Percentiles rank a stretch among this genome's conserved stretches.
Conservation (phyloP, 2,113 vertebrate species). For the Rhineura floridana region DNA sequence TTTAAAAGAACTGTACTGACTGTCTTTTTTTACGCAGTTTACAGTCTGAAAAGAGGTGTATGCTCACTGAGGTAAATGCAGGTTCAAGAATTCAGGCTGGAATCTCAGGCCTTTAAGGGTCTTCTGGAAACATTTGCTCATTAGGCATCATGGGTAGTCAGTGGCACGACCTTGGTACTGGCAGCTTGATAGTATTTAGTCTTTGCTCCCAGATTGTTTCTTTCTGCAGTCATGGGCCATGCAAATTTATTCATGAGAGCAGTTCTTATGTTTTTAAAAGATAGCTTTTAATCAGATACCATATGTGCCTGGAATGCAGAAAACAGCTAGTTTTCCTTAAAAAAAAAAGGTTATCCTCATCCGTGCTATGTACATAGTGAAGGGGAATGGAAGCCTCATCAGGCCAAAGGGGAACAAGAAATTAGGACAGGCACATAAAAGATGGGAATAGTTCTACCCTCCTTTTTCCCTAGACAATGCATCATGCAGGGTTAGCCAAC, state of each 20-base stretch:
- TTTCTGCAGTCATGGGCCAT: not conserved
- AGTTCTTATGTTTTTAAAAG: not conserved
- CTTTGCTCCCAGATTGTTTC: not conserved
- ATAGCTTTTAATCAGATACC: not conserved
- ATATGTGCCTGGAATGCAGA: not conserved
- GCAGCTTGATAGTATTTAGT: not conserved
- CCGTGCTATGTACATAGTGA: not conserved
- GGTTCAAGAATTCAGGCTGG: too few species aligned
- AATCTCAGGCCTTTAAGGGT: not conserved
- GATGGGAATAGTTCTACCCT: not conserved
- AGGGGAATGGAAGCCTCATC: not conserved
- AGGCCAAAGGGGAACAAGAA: not conserved
- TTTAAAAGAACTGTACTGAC: not conserved
- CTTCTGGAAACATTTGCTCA: not conserved
- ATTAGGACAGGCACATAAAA: not conserved
- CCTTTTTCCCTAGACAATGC: not conserved
- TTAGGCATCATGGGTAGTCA: too few species aligned
- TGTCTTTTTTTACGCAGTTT: not conserved
- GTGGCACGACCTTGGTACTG: not conserved
- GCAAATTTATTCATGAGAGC: not conserved
- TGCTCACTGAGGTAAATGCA: not conserved
- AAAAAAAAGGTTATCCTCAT: not conserved
- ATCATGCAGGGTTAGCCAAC: not conserved
- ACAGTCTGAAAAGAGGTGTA: not conserved
- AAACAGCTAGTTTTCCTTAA: not conserved